Evolutionary conservation across 2,888 invertebrate genomes (phyloP).

Genomic region (Eubasilissa splendida): DNA sequence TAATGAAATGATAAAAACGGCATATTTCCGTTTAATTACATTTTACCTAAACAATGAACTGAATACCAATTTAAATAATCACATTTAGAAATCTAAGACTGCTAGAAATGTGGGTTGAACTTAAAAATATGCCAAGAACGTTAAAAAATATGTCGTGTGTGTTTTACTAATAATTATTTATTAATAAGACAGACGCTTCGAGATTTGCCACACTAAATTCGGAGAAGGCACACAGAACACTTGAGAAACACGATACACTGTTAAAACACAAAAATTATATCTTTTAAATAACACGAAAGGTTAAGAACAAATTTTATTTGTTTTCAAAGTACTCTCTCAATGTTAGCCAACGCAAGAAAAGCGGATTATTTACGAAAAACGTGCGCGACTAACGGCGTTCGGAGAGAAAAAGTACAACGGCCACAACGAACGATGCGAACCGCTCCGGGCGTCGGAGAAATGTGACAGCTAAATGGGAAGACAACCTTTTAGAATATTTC

Average conservation of each 20-base stretch:
- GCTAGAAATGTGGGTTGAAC: not conserved
- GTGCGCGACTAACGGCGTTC: not conserved
- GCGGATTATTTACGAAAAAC: conserved; percentile 22
- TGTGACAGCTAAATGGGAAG: conserved; percentile 41
- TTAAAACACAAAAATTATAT: not conserved
- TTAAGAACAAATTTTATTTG: not conserved
- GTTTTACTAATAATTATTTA: not conserved
- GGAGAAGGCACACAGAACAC: conserved; percentile 22
- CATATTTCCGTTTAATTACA: not conserved
- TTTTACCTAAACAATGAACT: too few relatives aligned
- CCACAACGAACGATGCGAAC: not conserved
- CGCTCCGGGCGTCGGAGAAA: conserved; percentile 41
- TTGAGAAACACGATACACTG: conserved; percentile 14
- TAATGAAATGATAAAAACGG: not conserved
- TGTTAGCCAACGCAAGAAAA: not conserved
- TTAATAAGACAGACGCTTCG: too few relatives aligned
- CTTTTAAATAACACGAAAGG: not conserved
- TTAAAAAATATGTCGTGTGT: not conserved
- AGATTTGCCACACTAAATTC: not conserved
- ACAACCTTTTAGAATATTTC: conserved; percentile 31
- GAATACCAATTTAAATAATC: too few relatives aligned
- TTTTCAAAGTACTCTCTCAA: not conserved
- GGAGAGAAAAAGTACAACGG: not conserved
- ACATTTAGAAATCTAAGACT: not conserved
- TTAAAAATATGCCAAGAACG: too few relatives aligned